Percentiles rank a stretch among this genome's conserved stretches.
Evolutionary conservation across 2,888 invertebrate species (phyloP).

Genomic region (Rotaria macrura): DNA sequence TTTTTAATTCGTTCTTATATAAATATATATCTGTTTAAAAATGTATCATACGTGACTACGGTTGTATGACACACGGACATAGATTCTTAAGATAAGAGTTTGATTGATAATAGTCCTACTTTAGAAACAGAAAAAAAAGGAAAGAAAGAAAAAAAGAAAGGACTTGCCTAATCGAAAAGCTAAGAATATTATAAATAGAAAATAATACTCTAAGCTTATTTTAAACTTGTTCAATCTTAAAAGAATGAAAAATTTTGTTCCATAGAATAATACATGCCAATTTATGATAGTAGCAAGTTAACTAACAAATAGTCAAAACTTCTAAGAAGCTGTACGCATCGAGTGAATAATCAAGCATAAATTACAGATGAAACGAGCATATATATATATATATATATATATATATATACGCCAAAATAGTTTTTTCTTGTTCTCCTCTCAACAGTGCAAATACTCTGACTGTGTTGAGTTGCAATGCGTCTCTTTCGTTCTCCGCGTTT

Average conservation of each 20-base stretch:
- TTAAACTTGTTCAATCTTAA: neutral
- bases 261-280: neutral
- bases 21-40: neutral
- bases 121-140: neutral
- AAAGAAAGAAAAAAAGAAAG: too few relatives aligned
- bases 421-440: neutral
- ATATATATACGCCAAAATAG: neutral
- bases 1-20: neutral
- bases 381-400: too few relatives aligned
- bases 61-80: too few relatives aligned
- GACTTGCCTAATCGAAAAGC: neutral
- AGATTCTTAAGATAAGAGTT: neutral
- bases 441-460: neutral
- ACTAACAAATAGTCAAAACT: neutral
- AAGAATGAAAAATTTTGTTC: neutral
- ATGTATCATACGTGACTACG: neutral
- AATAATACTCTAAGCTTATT: neutral
- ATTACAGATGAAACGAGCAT: neutral
- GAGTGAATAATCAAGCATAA: constrained; percentile 3
- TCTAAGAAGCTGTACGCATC: neutral
- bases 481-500: neutral
- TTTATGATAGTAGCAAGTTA: neutral
- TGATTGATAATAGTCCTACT: neutral
- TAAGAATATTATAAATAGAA: neutral
- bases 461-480: neutral